A percentile compares a stretch with the other conserved stretches of the same genome.
Conservation (phyloP, 1,140 invertebrate species). For the Brachionus manjavacas region DNA sequence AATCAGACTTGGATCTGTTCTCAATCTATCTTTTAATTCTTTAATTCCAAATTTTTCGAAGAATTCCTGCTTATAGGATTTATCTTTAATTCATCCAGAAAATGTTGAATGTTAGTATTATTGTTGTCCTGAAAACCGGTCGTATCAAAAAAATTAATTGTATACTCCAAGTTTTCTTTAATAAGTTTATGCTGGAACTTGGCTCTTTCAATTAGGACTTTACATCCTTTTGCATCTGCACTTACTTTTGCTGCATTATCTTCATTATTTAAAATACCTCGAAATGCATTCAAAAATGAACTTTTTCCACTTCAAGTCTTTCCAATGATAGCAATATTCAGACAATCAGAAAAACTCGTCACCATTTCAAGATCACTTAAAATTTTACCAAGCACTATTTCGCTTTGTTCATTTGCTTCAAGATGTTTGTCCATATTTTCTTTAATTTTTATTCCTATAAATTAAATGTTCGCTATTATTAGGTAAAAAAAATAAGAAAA, state of each 20-base stretch:
- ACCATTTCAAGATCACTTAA: not conserved
- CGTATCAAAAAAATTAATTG: not conserved
- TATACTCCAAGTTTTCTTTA: not conserved
- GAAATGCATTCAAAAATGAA: not conserved
- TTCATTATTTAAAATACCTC: not conserved
- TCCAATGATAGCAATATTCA: not conserved
- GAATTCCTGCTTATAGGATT: not conserved
- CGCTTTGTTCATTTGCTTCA: not conserved
- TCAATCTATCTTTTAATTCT: not conserved
- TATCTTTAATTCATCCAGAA: not conserved
- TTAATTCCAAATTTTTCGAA: slow-evolving; percentile 23
- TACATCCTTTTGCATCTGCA: not conserved
- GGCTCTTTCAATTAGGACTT: not conserved
- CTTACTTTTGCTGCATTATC: not conserved
- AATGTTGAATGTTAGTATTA: not conserved
- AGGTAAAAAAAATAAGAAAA: no score
- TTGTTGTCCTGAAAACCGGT: not conserved
- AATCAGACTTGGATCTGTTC: not conserved
- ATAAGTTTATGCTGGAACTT: not conserved
- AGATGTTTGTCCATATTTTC: not conserved
- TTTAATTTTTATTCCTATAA: not conserved
- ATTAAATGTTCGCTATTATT: no score
- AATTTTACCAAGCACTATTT: not conserved
- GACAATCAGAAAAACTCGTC: not conserved
- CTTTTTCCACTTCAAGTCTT: not conserved